phyloP scores from a whole-genome alignment of 1,140 invertebrate species.

The Tetragnatha versicolor region DNA sequence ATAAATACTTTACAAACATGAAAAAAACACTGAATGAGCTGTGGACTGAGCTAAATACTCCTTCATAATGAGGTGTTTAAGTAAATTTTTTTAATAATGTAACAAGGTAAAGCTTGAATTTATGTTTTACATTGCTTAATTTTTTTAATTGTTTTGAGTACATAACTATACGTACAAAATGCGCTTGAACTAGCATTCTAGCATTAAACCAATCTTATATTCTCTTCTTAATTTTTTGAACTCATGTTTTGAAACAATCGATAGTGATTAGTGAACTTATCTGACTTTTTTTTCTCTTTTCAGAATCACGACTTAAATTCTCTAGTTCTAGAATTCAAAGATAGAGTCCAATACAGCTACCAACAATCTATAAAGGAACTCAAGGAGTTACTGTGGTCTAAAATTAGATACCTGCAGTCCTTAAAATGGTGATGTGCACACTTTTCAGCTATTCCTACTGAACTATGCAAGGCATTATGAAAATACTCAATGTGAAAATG shows the following conservation, averaged over 20 bases:
- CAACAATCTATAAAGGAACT: slow-evolving; percentile 62
- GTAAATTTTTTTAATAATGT: no score
- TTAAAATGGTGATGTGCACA: slow-evolving; percentile 59
- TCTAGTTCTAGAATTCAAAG: slow-evolving; percentile 59
- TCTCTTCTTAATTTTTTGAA: not conserved
- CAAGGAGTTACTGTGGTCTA: slow-evolving; percentile 60
- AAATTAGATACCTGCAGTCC: slow-evolving; percentile 62
- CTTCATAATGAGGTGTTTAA: no score
- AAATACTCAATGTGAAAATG: not conserved
- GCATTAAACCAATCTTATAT: not conserved
- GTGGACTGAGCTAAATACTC: no score
- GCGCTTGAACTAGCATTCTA: no score
- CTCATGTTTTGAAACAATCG: not conserved
- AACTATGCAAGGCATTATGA: slow-evolving; percentile 12
- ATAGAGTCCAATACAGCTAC: slow-evolving; percentile 62
- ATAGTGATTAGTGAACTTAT: not conserved
- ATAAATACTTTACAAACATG: no score
- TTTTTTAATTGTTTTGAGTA: no score
- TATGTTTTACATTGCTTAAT: no score
- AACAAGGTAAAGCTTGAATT: no score
- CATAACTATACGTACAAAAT: no score
- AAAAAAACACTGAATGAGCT: no score
- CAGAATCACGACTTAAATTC: slow-evolving; percentile 59
- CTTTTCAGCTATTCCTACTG: slow-evolving; percentile 29
- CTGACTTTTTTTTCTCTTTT: not conserved